Percentiles rank a stretch among this genome's conserved stretches.
phyloP scores from a whole-genome alignment of 1,140 invertebrate species.

The Bombus waltoni region DNA sequence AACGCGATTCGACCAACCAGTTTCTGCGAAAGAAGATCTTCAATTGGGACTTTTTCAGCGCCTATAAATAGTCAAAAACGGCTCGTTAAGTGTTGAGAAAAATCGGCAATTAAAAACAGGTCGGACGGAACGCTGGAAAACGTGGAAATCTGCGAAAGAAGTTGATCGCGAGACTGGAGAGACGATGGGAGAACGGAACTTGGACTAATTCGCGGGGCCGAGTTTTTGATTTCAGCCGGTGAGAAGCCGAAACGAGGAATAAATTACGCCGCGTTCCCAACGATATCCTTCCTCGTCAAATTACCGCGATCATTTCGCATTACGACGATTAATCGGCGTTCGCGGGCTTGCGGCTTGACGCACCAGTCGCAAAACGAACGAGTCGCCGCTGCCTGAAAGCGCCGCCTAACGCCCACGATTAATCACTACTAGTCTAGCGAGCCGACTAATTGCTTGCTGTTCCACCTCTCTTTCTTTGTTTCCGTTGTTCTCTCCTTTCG shows the following conservation, averaged over 20 bases:
- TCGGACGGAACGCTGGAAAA: too few species aligned
- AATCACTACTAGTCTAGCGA: conserved; percentile 35
- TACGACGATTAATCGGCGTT: conserved; percentile 39
- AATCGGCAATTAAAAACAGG: too few species aligned
- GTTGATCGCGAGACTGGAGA: neutral
- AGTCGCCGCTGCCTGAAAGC: conserved; percentile 44
- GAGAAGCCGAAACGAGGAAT: conserved; percentile 6
- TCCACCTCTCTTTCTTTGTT: neutral
- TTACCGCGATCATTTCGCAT: conserved; percentile 43
- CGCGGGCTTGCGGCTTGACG: conserved; percentile 16
- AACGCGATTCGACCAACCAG: too few species aligned
- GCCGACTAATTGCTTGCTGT: conserved; percentile 44
- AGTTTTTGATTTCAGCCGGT: neutral
- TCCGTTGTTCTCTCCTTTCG: neutral
- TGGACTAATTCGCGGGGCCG: too few species aligned
- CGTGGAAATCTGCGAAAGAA: too few species aligned
- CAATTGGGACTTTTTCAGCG: too few species aligned
- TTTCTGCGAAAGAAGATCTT: too few species aligned
- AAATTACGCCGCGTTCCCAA: conserved; percentile 5
- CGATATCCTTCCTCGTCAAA: conserved; percentile 26
- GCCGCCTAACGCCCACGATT: conserved; percentile 46
- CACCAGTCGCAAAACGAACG: conserved; percentile 15
- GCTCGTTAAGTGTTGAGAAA: too few species aligned
- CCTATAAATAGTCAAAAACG: too few species aligned
- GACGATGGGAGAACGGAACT: too few species aligned